phyloP scores from a whole-genome alignment of 1,140 invertebrate genomes.

The Spodoptera litura region DNA sequence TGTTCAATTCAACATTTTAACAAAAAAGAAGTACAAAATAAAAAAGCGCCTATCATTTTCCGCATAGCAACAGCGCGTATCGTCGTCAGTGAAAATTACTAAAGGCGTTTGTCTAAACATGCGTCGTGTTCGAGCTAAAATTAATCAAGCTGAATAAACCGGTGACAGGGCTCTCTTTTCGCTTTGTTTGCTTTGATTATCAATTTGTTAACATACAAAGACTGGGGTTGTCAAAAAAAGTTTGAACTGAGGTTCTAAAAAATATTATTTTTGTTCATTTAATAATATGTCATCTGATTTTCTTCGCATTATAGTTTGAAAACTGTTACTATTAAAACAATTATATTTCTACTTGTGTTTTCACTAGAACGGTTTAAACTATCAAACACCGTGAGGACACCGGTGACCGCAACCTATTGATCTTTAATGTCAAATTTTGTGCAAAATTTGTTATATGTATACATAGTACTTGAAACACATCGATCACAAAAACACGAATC shows the following conservation, averaged over 20 bases:
- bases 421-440: too few species aligned
- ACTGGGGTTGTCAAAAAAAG: background rate
- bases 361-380: too few species aligned
- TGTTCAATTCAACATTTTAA: background rate
- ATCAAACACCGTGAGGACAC: too few species aligned
- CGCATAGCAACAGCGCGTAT: slow-evolving; percentile 13
- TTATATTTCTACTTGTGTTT: too few species aligned
- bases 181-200: slow-evolving; percentile 26
- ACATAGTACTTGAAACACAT: too few species aligned
- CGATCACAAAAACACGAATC: too few species aligned
- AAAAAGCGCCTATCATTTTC: slow-evolving; percentile 5
- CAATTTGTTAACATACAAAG: slow-evolving; percentile 31
- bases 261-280: background rate
- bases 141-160: slow-evolving; percentile 39
- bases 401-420: too few species aligned
- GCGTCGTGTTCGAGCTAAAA: slow-evolving; percentile 18
- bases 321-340: too few species aligned
- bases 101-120: slow-evolving; percentile 37
- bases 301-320: too few species aligned
- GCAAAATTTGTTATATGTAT: too few species aligned
- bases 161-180: slow-evolving; percentile 1
- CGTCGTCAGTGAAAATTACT: slow-evolving; percentile 3
- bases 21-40: background rate
- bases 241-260: background rate
- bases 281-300: too few species aligned